These are phyloP conservation scores for Steatocranus sp. DNA, from an alignment of 2,797 vertebrate species.

Conservation along the genomic window DNA sequence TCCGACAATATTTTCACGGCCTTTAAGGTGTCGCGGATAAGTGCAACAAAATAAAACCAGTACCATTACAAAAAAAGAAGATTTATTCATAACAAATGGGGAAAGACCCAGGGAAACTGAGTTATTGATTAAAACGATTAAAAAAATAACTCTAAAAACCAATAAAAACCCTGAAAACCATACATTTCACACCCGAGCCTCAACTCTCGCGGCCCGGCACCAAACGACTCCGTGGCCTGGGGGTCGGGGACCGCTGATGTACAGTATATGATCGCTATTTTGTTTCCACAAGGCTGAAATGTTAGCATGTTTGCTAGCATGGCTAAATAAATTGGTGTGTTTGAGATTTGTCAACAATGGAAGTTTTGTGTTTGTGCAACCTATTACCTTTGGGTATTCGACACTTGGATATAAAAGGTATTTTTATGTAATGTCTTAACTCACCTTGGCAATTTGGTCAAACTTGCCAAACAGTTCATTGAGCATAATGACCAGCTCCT, in stretches of 20 bases:
- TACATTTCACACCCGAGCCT: neutral
- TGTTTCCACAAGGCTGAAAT: neutral
- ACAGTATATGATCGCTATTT: neutral
- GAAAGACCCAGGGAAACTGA: neutral
- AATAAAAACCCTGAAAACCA: neutral
- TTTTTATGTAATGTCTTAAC: conserved; percentile 2
- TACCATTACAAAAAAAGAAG: neutral
- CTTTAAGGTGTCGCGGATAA: accelerated
- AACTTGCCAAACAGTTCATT: conserved; percentile 98
- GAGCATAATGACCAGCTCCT: conserved; percentile 94
- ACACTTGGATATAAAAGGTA: neutral
- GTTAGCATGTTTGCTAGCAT: neutral
- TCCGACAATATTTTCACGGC: accelerated
- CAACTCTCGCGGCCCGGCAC: neutral
- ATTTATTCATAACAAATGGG: accelerated
- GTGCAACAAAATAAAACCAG: neutral
- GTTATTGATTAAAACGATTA: accelerated
- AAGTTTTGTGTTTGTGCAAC: neutral
- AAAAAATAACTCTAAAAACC: neutral
- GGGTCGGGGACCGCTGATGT: neutral
- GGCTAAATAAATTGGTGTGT: neutral
- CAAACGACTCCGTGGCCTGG: accelerated
- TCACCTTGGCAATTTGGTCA: conserved; percentile 98
- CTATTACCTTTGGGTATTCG: neutral
- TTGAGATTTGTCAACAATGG: neutral